Percentiles rank a stretch among this genome's conserved stretches.
These are phyloP conservation scores for Holothuria leucospilota DNA, from an alignment of 53 echinoderm and acorn worm species.

Conservation along the genomic window DNA sequence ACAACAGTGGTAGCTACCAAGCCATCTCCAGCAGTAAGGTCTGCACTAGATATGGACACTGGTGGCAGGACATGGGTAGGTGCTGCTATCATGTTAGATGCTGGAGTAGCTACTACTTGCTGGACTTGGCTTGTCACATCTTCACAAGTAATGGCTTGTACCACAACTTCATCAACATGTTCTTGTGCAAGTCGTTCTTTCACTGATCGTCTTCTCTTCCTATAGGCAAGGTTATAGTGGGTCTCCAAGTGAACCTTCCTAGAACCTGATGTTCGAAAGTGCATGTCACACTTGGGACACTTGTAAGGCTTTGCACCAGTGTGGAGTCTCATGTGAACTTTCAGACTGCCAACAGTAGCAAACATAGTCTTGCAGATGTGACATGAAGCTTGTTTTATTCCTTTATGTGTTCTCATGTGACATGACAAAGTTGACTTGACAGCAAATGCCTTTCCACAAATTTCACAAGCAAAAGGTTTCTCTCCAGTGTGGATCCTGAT, in stretches of 20 bases:
- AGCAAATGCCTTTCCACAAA: conserved; percentile 86
- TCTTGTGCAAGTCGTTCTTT: neutral
- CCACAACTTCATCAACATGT: conserved; percentile 18
- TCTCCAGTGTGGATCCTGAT: conserved; percentile 95
- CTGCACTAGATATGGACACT: neutral
- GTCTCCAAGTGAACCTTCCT: conserved; percentile 92
- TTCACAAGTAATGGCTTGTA: conserved; percentile 14
- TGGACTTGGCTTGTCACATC: conserved; percentile 27
- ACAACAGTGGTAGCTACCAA: conserved; percentile 73
- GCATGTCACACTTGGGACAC: conserved; percentile 88
- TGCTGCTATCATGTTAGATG: conserved; percentile 1
- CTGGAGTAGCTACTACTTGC: neutral
- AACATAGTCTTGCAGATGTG: conserved; percentile 92
- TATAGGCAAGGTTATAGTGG: conserved; percentile 75
- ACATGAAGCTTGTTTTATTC: conserved; percentile 83
- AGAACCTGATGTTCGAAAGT: conserved; percentile 93
- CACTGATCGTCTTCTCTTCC: conserved; percentile 52
- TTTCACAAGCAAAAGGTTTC: conserved; percentile 89
- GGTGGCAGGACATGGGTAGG: conserved; percentile 37
- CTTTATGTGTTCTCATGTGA: conserved; percentile 87
- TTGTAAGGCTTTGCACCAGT: conserved; percentile 97
- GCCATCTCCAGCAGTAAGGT: conserved; percentile 66
- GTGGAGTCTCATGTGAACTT: conserved; percentile 98
- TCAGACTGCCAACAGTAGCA: conserved; percentile 94
- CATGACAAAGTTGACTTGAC: conserved; percentile 93